phyloP scores from a whole-genome alignment of 1,140 invertebrate species.

The Gryon sp. region DNA sequence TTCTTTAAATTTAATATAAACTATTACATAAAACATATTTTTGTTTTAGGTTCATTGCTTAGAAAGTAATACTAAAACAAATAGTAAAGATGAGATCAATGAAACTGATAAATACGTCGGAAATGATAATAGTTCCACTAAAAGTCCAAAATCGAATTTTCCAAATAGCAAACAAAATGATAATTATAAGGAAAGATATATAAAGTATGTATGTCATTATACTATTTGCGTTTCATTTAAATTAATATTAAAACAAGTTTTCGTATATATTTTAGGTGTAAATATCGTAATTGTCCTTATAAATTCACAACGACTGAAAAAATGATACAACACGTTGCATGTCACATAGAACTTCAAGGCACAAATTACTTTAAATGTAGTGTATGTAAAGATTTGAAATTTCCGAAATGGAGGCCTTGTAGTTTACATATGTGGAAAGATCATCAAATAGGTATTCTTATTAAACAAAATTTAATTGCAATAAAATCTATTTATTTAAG shows the following conservation, averaged over 20 bases:
- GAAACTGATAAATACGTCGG: background rate
- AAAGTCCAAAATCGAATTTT: slow-evolving; percentile 54
- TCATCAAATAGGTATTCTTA: slow-evolving; percentile 79
- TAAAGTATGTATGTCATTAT: slow-evolving; percentile 63
- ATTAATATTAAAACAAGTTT: background rate
- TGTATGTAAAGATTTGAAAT: slow-evolving; percentile 77
- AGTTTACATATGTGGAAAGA: slow-evolving; percentile 85
- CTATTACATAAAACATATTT: slow-evolving; percentile 7
- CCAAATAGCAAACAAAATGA: slow-evolving; percentile 64
- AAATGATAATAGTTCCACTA: slow-evolving; percentile 7
- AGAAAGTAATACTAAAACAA: slow-evolving; percentile 60
- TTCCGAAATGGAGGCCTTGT: slow-evolving; percentile 82
- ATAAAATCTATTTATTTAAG: slow-evolving; percentile 26
- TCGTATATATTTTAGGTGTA: slow-evolving; percentile 73
- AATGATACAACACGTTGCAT: slow-evolving; percentile 78
- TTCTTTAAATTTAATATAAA: background rate
- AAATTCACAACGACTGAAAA: slow-evolving; percentile 79
- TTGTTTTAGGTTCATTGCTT: slow-evolving; percentile 69
- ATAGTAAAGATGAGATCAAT: slow-evolving; percentile 42
- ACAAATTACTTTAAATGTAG: slow-evolving; percentile 78
- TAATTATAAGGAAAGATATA: slow-evolving; percentile 68
- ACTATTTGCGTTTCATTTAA: slow-evolving; percentile 3
- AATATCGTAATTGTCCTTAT: slow-evolving; percentile 77
- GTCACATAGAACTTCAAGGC: slow-evolving; percentile 75
- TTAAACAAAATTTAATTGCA: background rate